phyloP scores from a whole-genome alignment of 2,888 invertebrate genomes.

The Caenorhabditis parvicauda region DNA sequence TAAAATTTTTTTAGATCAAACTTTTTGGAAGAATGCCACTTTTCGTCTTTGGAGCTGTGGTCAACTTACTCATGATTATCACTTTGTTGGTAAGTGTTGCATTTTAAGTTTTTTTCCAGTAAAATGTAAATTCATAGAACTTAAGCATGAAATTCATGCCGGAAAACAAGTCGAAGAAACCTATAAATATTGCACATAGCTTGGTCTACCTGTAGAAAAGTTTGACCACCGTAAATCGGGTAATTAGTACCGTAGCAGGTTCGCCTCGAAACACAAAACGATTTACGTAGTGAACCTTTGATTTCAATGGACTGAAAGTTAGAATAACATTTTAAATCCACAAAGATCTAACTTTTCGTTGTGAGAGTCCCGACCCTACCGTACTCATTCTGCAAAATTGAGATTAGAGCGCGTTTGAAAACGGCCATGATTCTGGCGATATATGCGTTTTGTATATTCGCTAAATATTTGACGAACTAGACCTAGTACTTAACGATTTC shows the following conservation, averaged over 20 bases:
- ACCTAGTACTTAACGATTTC: background rate
- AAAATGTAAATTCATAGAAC: too few species aligned
- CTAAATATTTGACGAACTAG: background rate
- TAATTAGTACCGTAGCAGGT: too few species aligned
- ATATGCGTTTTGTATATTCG: slow-evolving; percentile 45
- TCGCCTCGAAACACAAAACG: too few species aligned
- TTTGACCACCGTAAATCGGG: too few species aligned
- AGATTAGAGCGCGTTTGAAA: too few species aligned
- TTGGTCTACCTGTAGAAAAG: slow-evolving; percentile 63
- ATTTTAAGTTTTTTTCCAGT: too few species aligned
- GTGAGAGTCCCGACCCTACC: too few species aligned
- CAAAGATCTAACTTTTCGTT: too few species aligned
- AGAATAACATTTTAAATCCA: background rate
- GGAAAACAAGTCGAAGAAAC: background rate
- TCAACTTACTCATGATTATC: slow-evolving; percentile 78
- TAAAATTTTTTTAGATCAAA: slow-evolving; percentile 66
- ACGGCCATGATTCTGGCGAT: too few species aligned
- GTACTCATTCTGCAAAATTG: too few species aligned
- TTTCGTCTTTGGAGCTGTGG: slow-evolving; percentile 72
- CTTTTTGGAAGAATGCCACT: slow-evolving; percentile 83
- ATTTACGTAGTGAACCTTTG: too few species aligned
- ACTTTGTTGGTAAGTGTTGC: slow-evolving; percentile 35
- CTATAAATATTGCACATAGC: background rate
- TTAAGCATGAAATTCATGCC: background rate
- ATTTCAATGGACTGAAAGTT: too few species aligned